Percentiles rank a stretch among this genome's conserved stretches.
phyloP scores from a whole-genome alignment of 2,888 invertebrate species.

The Drosophila robusta region DNA sequence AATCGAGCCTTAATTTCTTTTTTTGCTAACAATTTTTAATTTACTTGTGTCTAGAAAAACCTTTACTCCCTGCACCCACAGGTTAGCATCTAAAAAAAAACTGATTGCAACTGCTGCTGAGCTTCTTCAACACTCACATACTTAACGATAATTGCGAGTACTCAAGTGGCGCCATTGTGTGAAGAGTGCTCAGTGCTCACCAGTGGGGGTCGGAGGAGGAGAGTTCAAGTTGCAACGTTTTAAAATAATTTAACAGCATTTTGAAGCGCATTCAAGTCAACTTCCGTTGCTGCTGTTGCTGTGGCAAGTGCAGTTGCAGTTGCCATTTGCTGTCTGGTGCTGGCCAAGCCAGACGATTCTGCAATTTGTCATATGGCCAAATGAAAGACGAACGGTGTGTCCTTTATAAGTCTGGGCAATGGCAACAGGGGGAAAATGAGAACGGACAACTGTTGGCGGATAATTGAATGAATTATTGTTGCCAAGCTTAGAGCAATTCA shows the following conservation, averaged over 20 bases:
- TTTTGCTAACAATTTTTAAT: slow-evolving; percentile 43
- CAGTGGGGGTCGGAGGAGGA: slow-evolving; percentile 15
- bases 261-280: slow-evolving; percentile 79
- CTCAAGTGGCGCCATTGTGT: slow-evolving; percentile 76
- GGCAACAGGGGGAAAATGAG: slow-evolving; percentile 10
- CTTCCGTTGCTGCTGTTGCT: slow-evolving; percentile 57
- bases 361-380: slow-evolving; percentile 80
- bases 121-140: slow-evolving; percentile 56
- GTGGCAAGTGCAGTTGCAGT: slow-evolving; percentile 21
- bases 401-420: slow-evolving; percentile 30
- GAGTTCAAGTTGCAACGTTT: slow-evolving; percentile 66
- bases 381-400: slow-evolving; percentile 67
- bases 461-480: slow-evolving; percentile 63
- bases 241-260: slow-evolving; percentile 82
- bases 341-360: slow-evolving; percentile 57
- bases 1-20: slow-evolving; percentile 52
- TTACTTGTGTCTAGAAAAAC: slow-evolving; percentile 26
- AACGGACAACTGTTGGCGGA: slow-evolving; percentile 21
- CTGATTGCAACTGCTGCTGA: slow-evolving; percentile 52
- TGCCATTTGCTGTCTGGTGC: slow-evolving; percentile 38
- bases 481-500: slow-evolving; percentile 34
- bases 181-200: slow-evolving; percentile 17
- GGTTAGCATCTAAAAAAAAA: slow-evolving; percentile 14
- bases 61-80: too few species aligned
- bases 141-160: slow-evolving; percentile 75